Base-by-base conservation (phyloP, 2,113 vertebrate genomes). In the Nycticryphes semicollaris region DNA sequence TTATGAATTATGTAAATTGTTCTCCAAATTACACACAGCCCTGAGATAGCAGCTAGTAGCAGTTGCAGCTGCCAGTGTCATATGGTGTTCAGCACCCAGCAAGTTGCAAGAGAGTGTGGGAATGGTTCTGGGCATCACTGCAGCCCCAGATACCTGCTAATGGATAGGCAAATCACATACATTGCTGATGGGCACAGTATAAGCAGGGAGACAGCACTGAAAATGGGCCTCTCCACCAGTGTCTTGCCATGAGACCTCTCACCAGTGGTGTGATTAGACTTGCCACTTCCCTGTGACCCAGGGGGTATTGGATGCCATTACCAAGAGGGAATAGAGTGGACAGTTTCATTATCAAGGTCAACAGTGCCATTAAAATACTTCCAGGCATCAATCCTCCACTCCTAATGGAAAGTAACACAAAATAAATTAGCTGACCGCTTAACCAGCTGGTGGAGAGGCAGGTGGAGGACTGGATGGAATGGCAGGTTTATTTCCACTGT, bases 341-440 rank as follows among this genome's bases (percentile, higher is more conserved):
- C 78, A 91, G 66, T 93, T 96, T 96, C 94, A 93, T 96, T 93
- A 95, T 67, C 93, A 91, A 91, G 89, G 93, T 96, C 94, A 97
- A 67, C 80, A 78, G 76, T 56, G 72, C 86, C 76, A 69, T 95
- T 89, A 94, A 94, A 97, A 94, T 45, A 66, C n/a, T 82, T 66
- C 69, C 85, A 97, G 60, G 37, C 91, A 89, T 89, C 89, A 96
- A 70, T 89, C 87, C 48, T 89, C 63, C 50, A 74, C 57, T 68
- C 48, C 59, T 92, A 96, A 96, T 93, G 45, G 84, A 94, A 91
- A 94, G 56, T 82, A 96, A 92, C 93, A 93, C 57, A 75, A 95
- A 97, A 96, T 88, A 95, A 94, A 94, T 85, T 73, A 93, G 60
- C 79, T 96, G 67, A 35, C 54, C 70, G 57, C 69, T 87, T 94